Conservation (phyloP, 2,113 vertebrate genomes). For the Penelope pileata region DNA sequence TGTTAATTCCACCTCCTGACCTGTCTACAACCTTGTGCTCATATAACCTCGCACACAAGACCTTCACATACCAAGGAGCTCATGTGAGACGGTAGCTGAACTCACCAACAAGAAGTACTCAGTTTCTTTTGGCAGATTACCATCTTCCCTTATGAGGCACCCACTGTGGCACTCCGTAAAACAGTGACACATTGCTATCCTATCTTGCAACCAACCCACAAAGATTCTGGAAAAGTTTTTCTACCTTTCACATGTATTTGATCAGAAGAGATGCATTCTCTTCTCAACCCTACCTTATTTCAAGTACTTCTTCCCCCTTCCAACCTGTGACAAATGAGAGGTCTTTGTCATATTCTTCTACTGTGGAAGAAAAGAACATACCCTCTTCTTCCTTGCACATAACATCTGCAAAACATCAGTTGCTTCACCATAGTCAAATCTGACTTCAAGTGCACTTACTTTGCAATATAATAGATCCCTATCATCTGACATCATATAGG, state of each 20-base stretch:
- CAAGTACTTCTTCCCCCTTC: not conserved
- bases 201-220: not conserved
- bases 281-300: not conserved
- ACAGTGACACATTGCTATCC: not conserved
- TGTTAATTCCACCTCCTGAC: not conserved
- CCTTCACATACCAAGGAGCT: not conserved
- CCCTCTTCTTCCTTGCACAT: not conserved
- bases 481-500: not conserved
- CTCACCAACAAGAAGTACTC: not conserved
- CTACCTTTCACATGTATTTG: not conserved
- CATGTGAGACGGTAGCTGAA: fast-evolving
- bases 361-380: not conserved
- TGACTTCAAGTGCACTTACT: not conserved
- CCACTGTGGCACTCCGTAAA: not conserved
- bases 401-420: not conserved
- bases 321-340: not conserved
- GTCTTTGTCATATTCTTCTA: not conserved
- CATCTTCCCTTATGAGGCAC: not conserved
- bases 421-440: not conserved
- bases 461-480: not conserved
- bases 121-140: not conserved
- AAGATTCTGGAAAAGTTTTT: not conserved
- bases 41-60: not conserved
- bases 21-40: not conserved
- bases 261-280: not conserved